Percentiles rank a stretch among this genome's conserved stretches.
These are phyloP conservation scores for Xanthostigma xanthostigma DNA, from an alignment of 2,888 invertebrate species.

Conservation along the genomic window DNA sequence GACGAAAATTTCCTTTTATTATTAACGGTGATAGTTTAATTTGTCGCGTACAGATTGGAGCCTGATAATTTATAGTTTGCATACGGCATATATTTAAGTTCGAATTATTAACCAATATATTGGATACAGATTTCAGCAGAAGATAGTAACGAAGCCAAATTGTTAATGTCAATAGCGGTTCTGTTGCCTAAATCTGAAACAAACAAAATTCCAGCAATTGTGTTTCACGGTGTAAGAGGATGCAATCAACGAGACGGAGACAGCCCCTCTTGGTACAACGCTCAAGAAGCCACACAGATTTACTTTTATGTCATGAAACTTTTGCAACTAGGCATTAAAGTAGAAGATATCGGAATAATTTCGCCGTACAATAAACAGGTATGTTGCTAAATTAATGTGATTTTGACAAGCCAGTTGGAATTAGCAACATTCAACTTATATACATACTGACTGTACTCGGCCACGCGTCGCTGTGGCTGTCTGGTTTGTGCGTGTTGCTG, in stretches of 20 bases:
- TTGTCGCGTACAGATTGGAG: too few relatives aligned
- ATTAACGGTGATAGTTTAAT: too few relatives aligned
- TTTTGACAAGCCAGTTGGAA: too few relatives aligned
- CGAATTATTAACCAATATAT: too few relatives aligned
- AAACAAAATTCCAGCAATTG: constrained; percentile 35
- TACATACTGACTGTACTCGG: too few relatives aligned
- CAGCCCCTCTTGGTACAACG: constrained; percentile 83
- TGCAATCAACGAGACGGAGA: constrained; percentile 54
- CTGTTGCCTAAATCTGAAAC: constrained; percentile 23
- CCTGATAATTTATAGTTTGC: constrained; percentile 3
- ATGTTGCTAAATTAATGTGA: constrained; percentile 5
- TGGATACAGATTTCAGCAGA: constrained; percentile 23
- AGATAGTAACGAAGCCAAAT: constrained; percentile 28
- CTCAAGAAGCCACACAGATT: constrained; percentile 57
- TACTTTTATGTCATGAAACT: constrained; percentile 48
- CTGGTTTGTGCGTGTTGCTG: too few relatives aligned
- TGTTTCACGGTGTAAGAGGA: constrained; percentile 59
- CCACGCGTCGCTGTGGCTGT: too few relatives aligned
- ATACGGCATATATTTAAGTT: too few relatives aligned
- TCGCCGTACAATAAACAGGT: constrained; percentile 90
- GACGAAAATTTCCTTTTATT: not conserved
- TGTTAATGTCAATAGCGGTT: constrained; percentile 24
- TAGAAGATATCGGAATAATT: constrained; percentile 73
- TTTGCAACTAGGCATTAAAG: constrained; percentile 44
- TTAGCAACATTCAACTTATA: too few relatives aligned